phyloP scores from a whole-genome alignment of 1,140 invertebrate species.

The Diprion similis region DNA sequence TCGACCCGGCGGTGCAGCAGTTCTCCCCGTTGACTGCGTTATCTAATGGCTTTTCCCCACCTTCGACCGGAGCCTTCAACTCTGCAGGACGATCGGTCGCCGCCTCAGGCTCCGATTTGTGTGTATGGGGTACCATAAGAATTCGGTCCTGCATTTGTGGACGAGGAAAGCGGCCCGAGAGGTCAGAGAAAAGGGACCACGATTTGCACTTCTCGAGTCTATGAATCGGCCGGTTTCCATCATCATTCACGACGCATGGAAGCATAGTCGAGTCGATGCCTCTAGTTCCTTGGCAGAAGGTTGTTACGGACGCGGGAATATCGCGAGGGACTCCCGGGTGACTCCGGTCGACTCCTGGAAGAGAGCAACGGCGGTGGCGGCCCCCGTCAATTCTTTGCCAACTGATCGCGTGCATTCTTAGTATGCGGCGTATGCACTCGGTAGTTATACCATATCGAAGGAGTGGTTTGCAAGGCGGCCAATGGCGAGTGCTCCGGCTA shows the following conservation, averaged over 20 bases:
- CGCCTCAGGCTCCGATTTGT: slow-evolving; percentile 20
- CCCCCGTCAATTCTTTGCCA: slow-evolving; percentile 49
- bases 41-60: slow-evolving; percentile 52
- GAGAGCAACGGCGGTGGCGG: slow-evolving; percentile 37
- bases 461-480: slow-evolving; percentile 61
- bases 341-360: slow-evolving; percentile 19
- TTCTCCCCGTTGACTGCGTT: slow-evolving; percentile 52
- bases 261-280: too few species aligned
- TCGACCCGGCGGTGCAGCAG: slow-evolving; percentile 8
- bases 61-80: background rate
- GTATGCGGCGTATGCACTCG: slow-evolving; percentile 62
- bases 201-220: slow-evolving; percentile 26
- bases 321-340: background rate
- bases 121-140: background rate
- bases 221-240: background rate
- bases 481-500: slow-evolving; percentile 62
- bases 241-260: too few species aligned
- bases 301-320: background rate
- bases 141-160: too few species aligned
- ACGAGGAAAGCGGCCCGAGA: too few species aligned
- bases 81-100: slow-evolving; percentile 16
- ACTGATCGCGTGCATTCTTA: slow-evolving; percentile 57
- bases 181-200: background rate
- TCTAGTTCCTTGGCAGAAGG: background rate
- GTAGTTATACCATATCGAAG: slow-evolving; percentile 56